These are phyloP conservation scores for Ctenoplectra terminalis DNA, from an alignment of 1,140 invertebrate genomes.

Conservation along the genomic window DNA sequence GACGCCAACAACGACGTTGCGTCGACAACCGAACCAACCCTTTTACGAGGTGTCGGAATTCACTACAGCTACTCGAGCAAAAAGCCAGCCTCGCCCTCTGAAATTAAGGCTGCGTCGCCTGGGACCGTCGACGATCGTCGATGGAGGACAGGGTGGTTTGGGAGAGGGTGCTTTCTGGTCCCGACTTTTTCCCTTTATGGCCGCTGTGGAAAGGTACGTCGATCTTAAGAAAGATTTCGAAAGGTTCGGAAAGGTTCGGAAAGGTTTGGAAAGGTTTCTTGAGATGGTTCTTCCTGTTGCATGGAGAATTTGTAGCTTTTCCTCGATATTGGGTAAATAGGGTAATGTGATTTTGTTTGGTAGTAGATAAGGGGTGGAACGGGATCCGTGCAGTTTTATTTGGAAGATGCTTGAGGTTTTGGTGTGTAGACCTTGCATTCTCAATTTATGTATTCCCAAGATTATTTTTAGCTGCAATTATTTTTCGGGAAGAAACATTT, in stretches of 20 bases:
- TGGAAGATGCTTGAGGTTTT: too few relatives aligned
- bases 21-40: slow-evolving; percentile 38
- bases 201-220: too few relatives aligned
- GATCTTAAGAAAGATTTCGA: too few relatives aligned
- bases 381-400: background rate
- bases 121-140: slow-evolving; percentile 13
- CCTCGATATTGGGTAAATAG: background rate
- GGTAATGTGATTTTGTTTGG: background rate
- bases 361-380: background rate
- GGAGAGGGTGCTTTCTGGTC: background rate
- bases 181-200: background rate
- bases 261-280: background rate
- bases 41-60: slow-evolving; percentile 60
- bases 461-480: too few relatives aligned
- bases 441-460: too few relatives aligned
- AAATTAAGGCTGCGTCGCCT: slow-evolving; percentile 49
- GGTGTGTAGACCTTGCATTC: too few relatives aligned
- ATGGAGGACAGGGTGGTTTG: background rate
- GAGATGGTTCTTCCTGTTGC: slow-evolving; percentile 2
- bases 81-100: slow-evolving; percentile 27
- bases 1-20: slow-evolving; percentile 28
- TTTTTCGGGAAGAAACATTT: too few relatives aligned
- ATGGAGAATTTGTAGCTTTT: background rate
- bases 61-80: slow-evolving; percentile 27
- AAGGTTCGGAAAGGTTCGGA: too few relatives aligned